Evolutionary conservation across 2,888 invertebrate species (phyloP), one percentile per base, ranked within the genome.

Genomic region (Orgyia antiqua): DNA sequence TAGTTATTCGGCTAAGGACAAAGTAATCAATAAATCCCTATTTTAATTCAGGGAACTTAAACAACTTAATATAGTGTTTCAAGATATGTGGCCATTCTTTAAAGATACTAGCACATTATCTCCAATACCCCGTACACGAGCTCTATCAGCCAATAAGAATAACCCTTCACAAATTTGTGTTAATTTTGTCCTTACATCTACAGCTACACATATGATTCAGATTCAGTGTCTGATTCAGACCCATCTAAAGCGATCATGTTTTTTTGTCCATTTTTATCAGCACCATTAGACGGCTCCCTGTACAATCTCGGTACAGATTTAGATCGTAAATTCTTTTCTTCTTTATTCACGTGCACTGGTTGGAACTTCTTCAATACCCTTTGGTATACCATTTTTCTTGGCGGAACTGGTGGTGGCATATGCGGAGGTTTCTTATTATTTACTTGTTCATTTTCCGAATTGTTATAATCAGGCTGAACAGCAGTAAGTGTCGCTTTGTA

Each of bases 271-370:
- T 66, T 68, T 41, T 71, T 71, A 34, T 82, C 77, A 12, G 58
- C 45, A 32, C 73, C 69, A 40, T 73, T 75, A 10, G 76, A 70
- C n/a, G 76, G 78, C 34, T 82, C 80, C 27, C 79, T 58, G 54
- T 83, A 84, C n/a, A 80, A 48, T 1, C 86, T 77, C 5, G 87
- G 84, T 13, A 84, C 84, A 10, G 87, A 84, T 45, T 83, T 84
- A 2, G 86, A 86, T 13, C 86, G 70, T 1, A 73, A 68, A 24
- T 67, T 64, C 39, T 89, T 87, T 27, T 89, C 89, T 12, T 89
- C 89, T 34, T 88, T 87, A 48, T 84, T 89, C 49, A 90, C 88
- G 53, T 91, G 91, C 13, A 90, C 91, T 1, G 90, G 90, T 33
- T 90, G 90, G 46, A 90, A 80, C 54, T 90, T 90, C 67, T 89